Evolutionary conservation across 1,140 invertebrate genomes (phyloP), one percentile per base, ranked within the genome.

Genomic region (Panulirus ornatus): DNA sequence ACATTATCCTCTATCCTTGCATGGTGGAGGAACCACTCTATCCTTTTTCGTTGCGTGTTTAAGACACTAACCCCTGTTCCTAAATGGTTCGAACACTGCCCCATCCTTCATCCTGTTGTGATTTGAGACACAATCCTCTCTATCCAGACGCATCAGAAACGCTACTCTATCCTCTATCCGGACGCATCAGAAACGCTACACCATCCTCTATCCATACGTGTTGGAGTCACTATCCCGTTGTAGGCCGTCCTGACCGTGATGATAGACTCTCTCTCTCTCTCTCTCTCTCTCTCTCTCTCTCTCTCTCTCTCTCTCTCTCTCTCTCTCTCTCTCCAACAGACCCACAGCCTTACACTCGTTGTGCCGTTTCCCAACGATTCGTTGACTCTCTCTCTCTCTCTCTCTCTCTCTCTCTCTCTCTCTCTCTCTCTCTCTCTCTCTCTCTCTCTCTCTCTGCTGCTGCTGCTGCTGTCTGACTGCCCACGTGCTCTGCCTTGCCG

Each of bases 371-470:
- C 70, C n/a, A n/a, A n/a, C n/a, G n/a, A n/a, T n/a, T n/a, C n/a
- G n/a, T n/a, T 94, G 16, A 11, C 70, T 73, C 70, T 73, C 70
- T 73, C 16, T 73, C 70, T 73, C 30, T 16, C 30, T 34, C 93
- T 93, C 93, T 93, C 40, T 92, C 93, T 86, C 54, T 54, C n/a
- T 36, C 38, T 16, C 22, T 73, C 76, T 44, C 40, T 81, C 42
- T 40, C 86, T 36, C 90, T 86, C 44, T 34, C 19, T 30, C 54
- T 76, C 83, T 22, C 73, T 51, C 34, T 58, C 90, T 51, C 66
- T 54, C 75, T 88, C 66, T 76, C 44, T 84, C 2, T 70, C 27
- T 76, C 30, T 83, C 83, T 75, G 75, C 76, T 63, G 63, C 44
- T 38, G 5, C 75, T 66, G 38, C 82, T 83, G 51, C 44, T 58